Evolutionary conservation across 2,797 vertebrate species (phyloP).

Genomic region (Hylomyscus alleni): DNA sequence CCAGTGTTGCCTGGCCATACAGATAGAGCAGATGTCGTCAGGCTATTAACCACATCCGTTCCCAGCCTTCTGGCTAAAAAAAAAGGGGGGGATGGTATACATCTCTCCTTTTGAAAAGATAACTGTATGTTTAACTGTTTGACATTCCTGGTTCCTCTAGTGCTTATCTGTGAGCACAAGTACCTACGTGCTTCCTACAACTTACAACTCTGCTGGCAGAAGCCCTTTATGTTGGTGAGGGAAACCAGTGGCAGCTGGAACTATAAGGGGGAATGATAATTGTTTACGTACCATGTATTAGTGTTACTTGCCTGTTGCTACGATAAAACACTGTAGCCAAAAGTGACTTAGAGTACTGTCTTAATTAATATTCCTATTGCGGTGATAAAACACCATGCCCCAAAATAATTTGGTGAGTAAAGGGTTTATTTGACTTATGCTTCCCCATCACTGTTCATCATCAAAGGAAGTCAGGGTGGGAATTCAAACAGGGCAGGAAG

Average conservation of each 20-base stretch:
- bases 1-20: not conserved
- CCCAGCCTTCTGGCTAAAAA: not conserved
- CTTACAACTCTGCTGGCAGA: constrained; percentile 93
- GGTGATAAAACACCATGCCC: not conserved
- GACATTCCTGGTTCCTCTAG: not conserved
- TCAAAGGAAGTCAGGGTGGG: not conserved
- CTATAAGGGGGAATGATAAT: constrained; percentile 89
- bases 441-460: not conserved
- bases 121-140: not conserved
- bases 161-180: not conserved
- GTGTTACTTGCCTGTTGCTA: not conserved
- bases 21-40: not conserved
- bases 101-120: not conserved
- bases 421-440: not conserved
- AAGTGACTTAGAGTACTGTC: not conserved
- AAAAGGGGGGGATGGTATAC: not conserved
- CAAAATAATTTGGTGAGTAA: not conserved
- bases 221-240: constrained; percentile 90
- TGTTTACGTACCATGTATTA: not conserved
- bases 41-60: not conserved
- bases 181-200: not conserved
- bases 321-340: not conserved
- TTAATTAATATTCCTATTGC: not conserved
- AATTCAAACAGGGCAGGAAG: not conserved
- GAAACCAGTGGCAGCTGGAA: constrained; percentile 91